A percentile compares a stretch with the other conserved stretches of the same genome.
Evolutionary conservation across 2,797 vertebrate species (phyloP).

Genomic region (Microhierax caerulescens): DNA sequence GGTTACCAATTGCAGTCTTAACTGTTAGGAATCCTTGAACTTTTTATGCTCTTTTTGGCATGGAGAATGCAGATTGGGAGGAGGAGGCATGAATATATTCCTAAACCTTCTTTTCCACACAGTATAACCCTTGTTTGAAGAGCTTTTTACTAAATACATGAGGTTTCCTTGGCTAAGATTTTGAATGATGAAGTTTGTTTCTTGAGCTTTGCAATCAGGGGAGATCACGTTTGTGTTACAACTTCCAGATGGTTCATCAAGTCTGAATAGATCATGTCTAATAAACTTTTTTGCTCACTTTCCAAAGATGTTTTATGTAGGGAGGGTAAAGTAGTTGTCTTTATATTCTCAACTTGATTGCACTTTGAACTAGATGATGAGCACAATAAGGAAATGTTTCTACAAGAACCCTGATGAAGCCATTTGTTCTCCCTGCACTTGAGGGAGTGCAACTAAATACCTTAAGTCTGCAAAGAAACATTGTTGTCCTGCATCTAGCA

Average conservation of each 20-base stretch:
- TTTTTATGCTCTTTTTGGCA: not conserved
- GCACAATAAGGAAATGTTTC: not conserved
- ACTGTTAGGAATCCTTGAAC: not conserved
- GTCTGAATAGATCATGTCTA: not conserved
- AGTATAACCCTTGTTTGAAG: not conserved
- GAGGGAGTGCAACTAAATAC: not conserved
- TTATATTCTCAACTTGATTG: not conserved
- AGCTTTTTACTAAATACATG: not conserved
- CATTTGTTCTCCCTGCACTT: not conserved
- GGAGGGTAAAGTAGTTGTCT: not conserved
- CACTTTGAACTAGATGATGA: not conserved
- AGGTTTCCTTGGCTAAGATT: not conserved
- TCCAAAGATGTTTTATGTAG: not conserved
- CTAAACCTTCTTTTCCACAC: not conserved
- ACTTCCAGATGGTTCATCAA: conserved; percentile 3
- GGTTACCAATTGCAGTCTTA: not conserved
- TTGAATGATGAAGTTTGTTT: not conserved
- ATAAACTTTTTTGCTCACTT: not conserved
- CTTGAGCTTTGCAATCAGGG: not conserved
- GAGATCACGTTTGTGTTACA: not conserved
- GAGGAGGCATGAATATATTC: not conserved
- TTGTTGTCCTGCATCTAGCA: not conserved
- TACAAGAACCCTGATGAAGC: not conserved
- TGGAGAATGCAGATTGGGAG: not conserved
- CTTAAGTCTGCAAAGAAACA: not conserved